Base-by-base conservation (phyloP, 1,140 invertebrate genomes). In the Neuroterus valhalla region DNA sequence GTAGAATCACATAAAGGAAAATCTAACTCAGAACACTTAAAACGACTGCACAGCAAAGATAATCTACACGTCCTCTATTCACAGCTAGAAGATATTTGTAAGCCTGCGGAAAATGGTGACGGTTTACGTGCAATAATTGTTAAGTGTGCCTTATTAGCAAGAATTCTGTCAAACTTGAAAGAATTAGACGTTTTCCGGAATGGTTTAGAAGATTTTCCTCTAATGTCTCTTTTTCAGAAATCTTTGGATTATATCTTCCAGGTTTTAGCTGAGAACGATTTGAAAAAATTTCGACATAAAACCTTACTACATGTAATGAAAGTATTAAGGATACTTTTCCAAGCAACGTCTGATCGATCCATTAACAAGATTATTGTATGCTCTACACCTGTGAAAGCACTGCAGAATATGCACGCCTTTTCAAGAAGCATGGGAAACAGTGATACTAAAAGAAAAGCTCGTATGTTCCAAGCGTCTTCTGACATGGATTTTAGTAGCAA, bases 251-350 rank as follows among this genome's bases (percentile, higher is more conserved):
- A 50, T 44, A 66, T 66, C 70, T 72, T 75, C 23, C 21, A 45
- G 68, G 50, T 70, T 67, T 66, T 84, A 2, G 42, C 42, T 38
- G 72, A 74, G 17, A 75, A 75, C 26, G 46, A 78, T 73, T 77
- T 68, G 55, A 76, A 26, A 1, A 81, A 67, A 70, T 68, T 6
- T 17, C 76, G 77, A 23, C 73, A 81, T 44, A 12, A n/a, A 6
- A 70, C 75, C 15, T 62, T 81, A 3, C 52, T 78, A 11, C 74
- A 80, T 38, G 21, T 87, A 12, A 79, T 78, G 17, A 77, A 76
- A 78, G 79, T 83, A 23, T 78, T 87, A 23, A 78, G 71, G 10
- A 76, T 72, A 42, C 43, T 87, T 2, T 87, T 82, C 46, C 77
- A 74, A 48, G 77, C 72, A 0, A 69, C 71, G 1, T 83, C 84